Evolutionary conservation across 2,797 vertebrate species (phyloP), one percentile per base, ranked within the genome.

Genomic region (Pseudomugil gertrudae): DNA sequence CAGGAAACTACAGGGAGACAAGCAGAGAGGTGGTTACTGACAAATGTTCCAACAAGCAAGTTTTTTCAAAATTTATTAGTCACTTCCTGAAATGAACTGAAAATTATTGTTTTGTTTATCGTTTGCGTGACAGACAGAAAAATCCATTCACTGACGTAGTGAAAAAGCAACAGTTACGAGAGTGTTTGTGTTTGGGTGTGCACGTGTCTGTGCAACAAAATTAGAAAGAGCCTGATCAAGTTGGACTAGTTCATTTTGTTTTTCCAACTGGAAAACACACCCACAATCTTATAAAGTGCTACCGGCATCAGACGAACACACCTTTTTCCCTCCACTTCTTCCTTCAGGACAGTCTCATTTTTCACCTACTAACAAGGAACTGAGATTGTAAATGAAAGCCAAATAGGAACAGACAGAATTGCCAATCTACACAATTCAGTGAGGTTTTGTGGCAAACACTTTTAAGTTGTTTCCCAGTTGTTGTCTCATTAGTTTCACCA

Each of bases 1-100:
- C 32, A 91, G 82, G 74, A 99, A 97, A 73, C 97, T 99, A 80
- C 27, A 73, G 80, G 67, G 70, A 69, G 57, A 81, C 66, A 9
- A 14, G 8, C 40, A 74, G 56, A 85, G 38, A 61, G 52, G 52
- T 5, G 72, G 64, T 90, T 83, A 87, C 15, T 60, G 50, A 83
- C 68, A 72, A 55, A 66, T 35, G 57, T 60, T 57, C 11, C 15
- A 36, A 30, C 33, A 21, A 13, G 30, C 17, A 24, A 21, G 1
- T 19, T 57, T 47, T 24, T 6, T n/a, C n/a, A n/a, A n/a, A n/a
- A n/a, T n/a, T 48, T 48, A 21, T 27, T 27, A 5, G 38, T 43
- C 1, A 43, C 17, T 36, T 54, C 67, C 33, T 26, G 11, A 0
- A 55, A 38, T 15, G 38, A 61, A 55, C 13, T 24, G 11, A 10